Evolutionary conservation across 2,888 invertebrate species (phyloP).

Genomic region (Notodonta dromedarius): DNA sequence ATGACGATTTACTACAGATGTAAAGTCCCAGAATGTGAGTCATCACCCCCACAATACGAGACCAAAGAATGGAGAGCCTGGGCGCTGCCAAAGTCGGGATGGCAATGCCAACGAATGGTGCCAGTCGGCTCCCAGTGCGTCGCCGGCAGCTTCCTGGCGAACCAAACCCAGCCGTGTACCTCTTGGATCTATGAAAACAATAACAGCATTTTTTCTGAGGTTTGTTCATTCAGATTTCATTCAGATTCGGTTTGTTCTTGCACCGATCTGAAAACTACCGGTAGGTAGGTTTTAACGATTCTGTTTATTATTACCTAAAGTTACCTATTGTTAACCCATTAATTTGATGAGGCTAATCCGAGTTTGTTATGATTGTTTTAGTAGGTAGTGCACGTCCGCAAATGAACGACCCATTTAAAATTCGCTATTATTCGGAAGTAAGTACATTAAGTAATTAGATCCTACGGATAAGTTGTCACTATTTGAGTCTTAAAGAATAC

Average conservation of each 20-base stretch:
- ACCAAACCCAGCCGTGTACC: conserved; percentile 52
- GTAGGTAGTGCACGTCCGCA: too few relatives aligned
- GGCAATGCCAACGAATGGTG: conserved; percentile 51
- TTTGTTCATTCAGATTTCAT: conserved; percentile 28
- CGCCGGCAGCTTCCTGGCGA: conserved; percentile 53
- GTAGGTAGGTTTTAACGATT: too few relatives aligned
- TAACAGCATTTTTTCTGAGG: conserved; percentile 68
- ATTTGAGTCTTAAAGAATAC: too few relatives aligned
- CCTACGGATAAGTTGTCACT: too few relatives aligned
- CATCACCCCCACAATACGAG: conserved; percentile 43
- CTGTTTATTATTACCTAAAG: too few relatives aligned
- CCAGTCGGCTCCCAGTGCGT: conserved; percentile 50
- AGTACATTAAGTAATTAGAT: too few relatives aligned
- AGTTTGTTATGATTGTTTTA: too few relatives aligned
- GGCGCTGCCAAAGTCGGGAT: conserved; percentile 58
- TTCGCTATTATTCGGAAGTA: too few relatives aligned
- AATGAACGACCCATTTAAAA: too few relatives aligned
- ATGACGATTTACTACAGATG: conserved; percentile 52
- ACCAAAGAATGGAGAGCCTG: conserved; percentile 62
- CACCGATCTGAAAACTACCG: too few relatives aligned
- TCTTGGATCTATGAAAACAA: conserved; percentile 64
- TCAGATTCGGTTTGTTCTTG: background rate
- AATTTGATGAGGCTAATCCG: too few relatives aligned
- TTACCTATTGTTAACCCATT: too few relatives aligned
- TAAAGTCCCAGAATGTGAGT: conserved; percentile 70